Evolutionary conservation across 2,113 vertebrate species (phyloP).

Genomic region (Periophthalmus modestus): DNA sequence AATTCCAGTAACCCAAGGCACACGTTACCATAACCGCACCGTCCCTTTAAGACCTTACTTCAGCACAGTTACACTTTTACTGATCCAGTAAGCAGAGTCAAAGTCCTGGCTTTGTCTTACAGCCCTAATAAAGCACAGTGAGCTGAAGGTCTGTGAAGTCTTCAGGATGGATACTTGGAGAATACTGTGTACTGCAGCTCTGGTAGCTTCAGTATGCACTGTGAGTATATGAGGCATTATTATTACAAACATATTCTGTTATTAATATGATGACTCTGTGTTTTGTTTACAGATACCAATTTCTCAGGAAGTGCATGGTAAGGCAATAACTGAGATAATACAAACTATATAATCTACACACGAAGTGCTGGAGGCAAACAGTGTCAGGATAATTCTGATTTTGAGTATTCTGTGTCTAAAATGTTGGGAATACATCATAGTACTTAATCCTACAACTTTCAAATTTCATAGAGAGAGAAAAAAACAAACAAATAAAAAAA

Average conservation of each 20-base stretch:
- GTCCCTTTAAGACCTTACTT: neutral
- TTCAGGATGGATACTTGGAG: constrained; percentile 35
- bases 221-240: constrained; percentile 54
- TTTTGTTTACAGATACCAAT: constrained; percentile 55
- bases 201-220: constrained; percentile 31
- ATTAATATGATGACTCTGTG: neutral
- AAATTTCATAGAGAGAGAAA: no score
- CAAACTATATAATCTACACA: no score
- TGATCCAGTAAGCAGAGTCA: constrained; percentile 33
- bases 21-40: neutral
- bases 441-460: no score
- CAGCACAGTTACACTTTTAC: neutral
- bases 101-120: constrained; percentile 49
- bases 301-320: constrained; percentile 58
- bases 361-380: no score
- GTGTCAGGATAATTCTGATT: no score
- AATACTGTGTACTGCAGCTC: constrained; percentile 43
- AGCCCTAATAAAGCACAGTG: constrained; percentile 31
- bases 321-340: neutral
- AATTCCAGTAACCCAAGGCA: no score
- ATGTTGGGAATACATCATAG: no score
- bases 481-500: no score
- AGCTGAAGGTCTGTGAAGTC: constrained; percentile 44
- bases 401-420: no score
- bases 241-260: neutral